A percentile compares a stretch with the other conserved stretches of the same genome.
Evolutionary conservation across 2,113 vertebrate genomes (phyloP).

Genomic region (Hippocampus abdominalis): DNA sequence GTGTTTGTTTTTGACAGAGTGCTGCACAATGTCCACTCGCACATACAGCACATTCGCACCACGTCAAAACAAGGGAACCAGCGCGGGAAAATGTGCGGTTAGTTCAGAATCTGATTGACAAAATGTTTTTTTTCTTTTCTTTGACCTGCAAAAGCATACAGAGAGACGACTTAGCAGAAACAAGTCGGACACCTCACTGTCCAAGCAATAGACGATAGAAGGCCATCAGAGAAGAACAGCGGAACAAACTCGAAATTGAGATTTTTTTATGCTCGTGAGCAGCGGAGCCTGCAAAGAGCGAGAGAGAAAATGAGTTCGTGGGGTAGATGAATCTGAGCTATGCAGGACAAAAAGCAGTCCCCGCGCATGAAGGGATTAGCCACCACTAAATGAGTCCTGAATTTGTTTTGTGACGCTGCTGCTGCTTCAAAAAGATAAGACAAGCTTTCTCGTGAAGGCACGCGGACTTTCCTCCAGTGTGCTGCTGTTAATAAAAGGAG

Average conservation of each 20-base stretch:
- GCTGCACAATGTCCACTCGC: slow-evolving; percentile 9
- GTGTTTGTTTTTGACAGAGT: slow-evolving; percentile 9
- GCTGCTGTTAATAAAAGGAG: slow-evolving; percentile 1
- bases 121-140: not conserved
- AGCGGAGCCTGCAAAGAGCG: slow-evolving; percentile 28
- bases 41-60: not conserved
- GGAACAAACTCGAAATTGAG: slow-evolving; percentile 72
- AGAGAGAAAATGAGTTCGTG: slow-evolving; percentile 13
- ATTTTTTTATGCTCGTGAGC: slow-evolving; percentile 70
- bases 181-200: not conserved
- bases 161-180: not conserved
- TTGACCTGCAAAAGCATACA: not conserved
- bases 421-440: slow-evolving; percentile 25
- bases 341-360: slow-evolving; percentile 31
- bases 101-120: not conserved
- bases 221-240: slow-evolving; percentile 42
- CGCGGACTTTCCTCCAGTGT: not conserved
- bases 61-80: slow-evolving; percentile 12
- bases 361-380: slow-evolving; percentile 30
- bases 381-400: slow-evolving; percentile 34
- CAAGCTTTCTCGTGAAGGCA: slow-evolving; percentile 16
- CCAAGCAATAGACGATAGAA: slow-evolving; percentile 14
- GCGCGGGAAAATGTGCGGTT: slow-evolving; percentile 1
- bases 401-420: slow-evolving; percentile 25
- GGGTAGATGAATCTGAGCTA: slow-evolving; percentile 35